Evolutionary conservation across 2,113 vertebrate species (phyloP).

Genomic region (Bufo bufo): DNA sequence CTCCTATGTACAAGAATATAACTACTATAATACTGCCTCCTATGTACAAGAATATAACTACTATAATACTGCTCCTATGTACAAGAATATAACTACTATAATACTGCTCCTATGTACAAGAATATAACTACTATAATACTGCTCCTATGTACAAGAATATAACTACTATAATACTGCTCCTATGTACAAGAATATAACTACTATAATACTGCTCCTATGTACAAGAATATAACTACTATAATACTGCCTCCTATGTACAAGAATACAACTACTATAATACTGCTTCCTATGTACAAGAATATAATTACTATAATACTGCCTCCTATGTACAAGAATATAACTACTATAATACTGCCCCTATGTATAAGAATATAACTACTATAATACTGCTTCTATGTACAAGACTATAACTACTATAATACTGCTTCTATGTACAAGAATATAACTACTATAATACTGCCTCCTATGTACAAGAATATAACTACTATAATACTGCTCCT

Average conservation of each 20-base stretch:
- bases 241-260: no score
- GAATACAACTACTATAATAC: not conserved
- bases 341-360: not conserved
- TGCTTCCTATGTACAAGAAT: not conserved
- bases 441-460: slow-evolving; percentile 14
- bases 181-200: slow-evolving; percentile 3
- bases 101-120: not conserved
- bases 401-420: not conserved
- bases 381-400: not conserved
- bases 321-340: not conserved
- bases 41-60: slow-evolving; percentile 2
- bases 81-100: slow-evolving; percentile 13
- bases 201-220: not conserved
- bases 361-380: slow-evolving; percentile 1
- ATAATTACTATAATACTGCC: not conserved
- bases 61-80: not conserved
- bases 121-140: slow-evolving; percentile 7
- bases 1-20: not conserved
- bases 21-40: not conserved
- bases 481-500: not conserved
- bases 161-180: slow-evolving; percentile 1
- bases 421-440: not conserved
- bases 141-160: slow-evolving; percentile 9
- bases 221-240: not conserved
- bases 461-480: not conserved